phyloP scores from a whole-genome alignment of 2,888 invertebrate species.

The Calliphora vomitoria region DNA sequence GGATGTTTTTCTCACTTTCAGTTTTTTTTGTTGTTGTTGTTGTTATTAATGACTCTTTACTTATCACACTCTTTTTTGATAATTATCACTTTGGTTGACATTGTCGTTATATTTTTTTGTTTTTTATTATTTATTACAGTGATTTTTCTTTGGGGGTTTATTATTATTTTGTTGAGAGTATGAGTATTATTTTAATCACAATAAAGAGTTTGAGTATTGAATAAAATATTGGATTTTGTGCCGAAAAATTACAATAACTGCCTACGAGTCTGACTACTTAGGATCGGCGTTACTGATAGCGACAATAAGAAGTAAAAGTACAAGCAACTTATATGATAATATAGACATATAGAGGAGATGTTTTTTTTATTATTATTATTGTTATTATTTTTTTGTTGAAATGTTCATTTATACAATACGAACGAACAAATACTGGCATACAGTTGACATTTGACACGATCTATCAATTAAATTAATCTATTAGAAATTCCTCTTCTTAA shows the following conservation, averaged over 20 bases:
- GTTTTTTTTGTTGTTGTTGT: background rate
- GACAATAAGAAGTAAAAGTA: constrained; percentile 37
- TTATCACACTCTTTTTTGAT: constrained; percentile 25
- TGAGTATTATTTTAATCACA: constrained; percentile 13
- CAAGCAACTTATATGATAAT: constrained; percentile 45
- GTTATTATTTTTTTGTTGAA: constrained; percentile 41
- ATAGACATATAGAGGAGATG: constrained; percentile 21
- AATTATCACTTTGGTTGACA: constrained; percentile 24
- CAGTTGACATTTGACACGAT: constrained; percentile 77
- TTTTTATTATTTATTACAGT: constrained; percentile 21
- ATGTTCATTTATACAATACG: constrained; percentile 55
- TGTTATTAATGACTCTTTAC: constrained; percentile 5
- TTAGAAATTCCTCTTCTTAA: constrained; percentile 74
- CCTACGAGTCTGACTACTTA: constrained; percentile 28
- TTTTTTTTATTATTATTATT: constrained; percentile 52
- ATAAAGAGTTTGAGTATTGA: constrained; percentile 29
- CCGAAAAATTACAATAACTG: constrained; percentile 39
- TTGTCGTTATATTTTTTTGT: constrained; percentile 27
- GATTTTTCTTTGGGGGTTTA: background rate
- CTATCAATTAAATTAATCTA: constrained; percentile 77
- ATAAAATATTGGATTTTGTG: background rate
- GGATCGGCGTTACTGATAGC: constrained; percentile 54
- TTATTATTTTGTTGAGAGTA: background rate
- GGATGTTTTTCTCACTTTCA: constrained; percentile 5
- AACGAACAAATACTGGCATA: constrained; percentile 67